Percentiles rank a stretch among this genome's conserved stretches.
These are phyloP conservation scores for Aphidius colemani DNA, from an alignment of 2,888 invertebrate genomes.

Conservation along the genomic window DNA sequence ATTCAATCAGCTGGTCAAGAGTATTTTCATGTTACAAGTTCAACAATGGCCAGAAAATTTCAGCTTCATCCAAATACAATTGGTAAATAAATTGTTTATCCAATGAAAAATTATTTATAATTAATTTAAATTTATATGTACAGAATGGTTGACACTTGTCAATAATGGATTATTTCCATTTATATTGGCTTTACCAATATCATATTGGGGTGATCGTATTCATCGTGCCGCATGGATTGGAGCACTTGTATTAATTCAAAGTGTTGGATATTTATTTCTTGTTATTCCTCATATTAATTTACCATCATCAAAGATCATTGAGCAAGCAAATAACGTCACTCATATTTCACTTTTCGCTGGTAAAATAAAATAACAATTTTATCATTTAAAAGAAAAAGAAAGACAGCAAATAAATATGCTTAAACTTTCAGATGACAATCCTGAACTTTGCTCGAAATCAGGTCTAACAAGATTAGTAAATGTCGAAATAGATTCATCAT, in stretches of 20 bases:
- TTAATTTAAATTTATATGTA: no score
- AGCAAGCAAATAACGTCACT: conserved; percentile 36
- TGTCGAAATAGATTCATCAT: conserved; percentile 43
- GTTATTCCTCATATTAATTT: conserved; percentile 65
- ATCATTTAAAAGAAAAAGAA: conserved; percentile 1
- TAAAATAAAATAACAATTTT: conserved; percentile 29
- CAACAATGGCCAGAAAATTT: conserved; percentile 53
- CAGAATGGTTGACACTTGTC: conserved; percentile 63
- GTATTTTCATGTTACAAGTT: conserved; percentile 47
- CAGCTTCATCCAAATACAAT: conserved; percentile 48
- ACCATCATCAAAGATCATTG: conserved; percentile 40
- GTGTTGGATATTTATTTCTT: conserved; percentile 61
- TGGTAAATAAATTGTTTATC: conserved; percentile 44
- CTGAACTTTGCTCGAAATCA: conserved; percentile 40
- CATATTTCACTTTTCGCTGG: conserved; percentile 50
- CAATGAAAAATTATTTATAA: no score
- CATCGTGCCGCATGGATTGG: conserved; percentile 68
- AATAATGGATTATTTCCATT: conserved; percentile 64
- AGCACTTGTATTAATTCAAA: conserved; percentile 63
- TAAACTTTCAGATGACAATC: conserved; percentile 43
- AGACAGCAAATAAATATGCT: neutral
- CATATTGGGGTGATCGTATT: conserved; percentile 66
- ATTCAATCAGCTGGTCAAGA: conserved; percentile 50
- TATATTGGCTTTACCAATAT: conserved; percentile 62
- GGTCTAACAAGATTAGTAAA: conserved; percentile 35